Evolutionary conservation across 2,888 invertebrate species (phyloP), one percentile per base, ranked within the genome.

Genomic region (Cabera pusaria): DNA sequence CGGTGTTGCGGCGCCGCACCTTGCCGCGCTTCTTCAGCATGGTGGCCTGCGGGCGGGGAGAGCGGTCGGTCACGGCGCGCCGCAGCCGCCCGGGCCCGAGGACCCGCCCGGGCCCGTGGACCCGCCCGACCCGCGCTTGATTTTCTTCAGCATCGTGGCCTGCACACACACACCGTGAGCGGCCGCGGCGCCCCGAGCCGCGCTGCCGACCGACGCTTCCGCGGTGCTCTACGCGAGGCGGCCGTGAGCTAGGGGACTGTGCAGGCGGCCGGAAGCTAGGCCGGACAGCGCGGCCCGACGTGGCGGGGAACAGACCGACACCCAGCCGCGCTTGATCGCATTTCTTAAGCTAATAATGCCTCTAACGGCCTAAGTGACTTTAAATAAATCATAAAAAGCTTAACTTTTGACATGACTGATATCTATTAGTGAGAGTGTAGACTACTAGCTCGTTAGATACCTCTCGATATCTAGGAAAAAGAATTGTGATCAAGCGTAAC

Each of bases 61-160:
- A 88, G 91, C 92, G 29, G 20, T 11, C 90, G 92, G 92, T 90
- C 93, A 92, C 51, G 53, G 67, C 41, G 37, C 44, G 14, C 14
- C 48, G 71, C 74, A 42, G 14, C 14, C 48, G 71, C 74, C 72
- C 72, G 75, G 75, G 70, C 72, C 72, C 89, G 91, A 91, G 18
- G 18, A 89, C 91, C 92, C 90, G 92, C 48, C 58, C 10, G 21
- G 25, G n/a, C 25, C 34, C 29, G 71, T 89, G 93, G 90, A 95
- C 66, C 72, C 71, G 71, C 72, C 65, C 84, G 98, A 94, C 92
- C 97, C 98, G 93, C 98, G 97, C 93, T 98, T 99, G 91, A 95
- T 95, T 95, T 99, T 99, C 95, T 98, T 98, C 93, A 99, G 93
- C 99, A 99, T 99, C 90, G 98, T 99, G 84, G 99, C 99, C 99